These are phyloP conservation scores for Cephalophus harveyi DNA, from an alignment of 2,113 vertebrate genomes.

Conservation along the genomic window DNA sequence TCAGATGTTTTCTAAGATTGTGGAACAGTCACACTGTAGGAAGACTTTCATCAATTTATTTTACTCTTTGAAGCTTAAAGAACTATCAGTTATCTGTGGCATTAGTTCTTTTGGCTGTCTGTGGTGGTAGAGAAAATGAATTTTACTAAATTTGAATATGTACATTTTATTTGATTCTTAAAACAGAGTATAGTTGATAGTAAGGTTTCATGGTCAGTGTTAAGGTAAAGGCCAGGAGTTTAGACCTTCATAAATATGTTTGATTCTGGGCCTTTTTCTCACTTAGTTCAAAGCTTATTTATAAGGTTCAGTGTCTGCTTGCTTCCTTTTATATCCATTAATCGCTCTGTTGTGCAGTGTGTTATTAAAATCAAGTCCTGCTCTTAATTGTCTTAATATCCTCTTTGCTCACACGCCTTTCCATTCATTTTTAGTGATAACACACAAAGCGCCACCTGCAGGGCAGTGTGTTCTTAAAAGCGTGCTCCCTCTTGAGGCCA, in stretches of 20 bases:
- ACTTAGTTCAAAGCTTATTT: neutral
- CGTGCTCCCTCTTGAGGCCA: neutral
- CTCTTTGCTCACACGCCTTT: neutral
- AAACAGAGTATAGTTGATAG: neutral
- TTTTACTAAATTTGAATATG: neutral
- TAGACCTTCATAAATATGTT: neutral
- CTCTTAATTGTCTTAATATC: neutral
- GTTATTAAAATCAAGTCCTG: neutral
- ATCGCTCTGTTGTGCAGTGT: neutral
- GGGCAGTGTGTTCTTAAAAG: neutral
- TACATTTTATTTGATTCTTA: neutral
- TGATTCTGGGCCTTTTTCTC: neutral
- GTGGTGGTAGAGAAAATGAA: neutral
- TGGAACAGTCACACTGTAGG: neutral
- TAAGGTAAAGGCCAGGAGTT: neutral
- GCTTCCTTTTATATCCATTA: neutral
- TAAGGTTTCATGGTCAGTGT: neutral
- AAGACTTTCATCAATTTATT: neutral
- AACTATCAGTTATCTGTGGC: neutral
- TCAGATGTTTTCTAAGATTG: neutral
- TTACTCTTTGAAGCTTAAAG: neutral
- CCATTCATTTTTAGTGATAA: neutral
- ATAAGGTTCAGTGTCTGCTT: neutral
- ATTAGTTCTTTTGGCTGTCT: neutral
- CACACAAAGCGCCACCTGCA: neutral